These are phyloP conservation scores for Paradoxurus hermaphroditus DNA, from an alignment of 2,113 vertebrate genomes.

Conservation along the genomic window DNA sequence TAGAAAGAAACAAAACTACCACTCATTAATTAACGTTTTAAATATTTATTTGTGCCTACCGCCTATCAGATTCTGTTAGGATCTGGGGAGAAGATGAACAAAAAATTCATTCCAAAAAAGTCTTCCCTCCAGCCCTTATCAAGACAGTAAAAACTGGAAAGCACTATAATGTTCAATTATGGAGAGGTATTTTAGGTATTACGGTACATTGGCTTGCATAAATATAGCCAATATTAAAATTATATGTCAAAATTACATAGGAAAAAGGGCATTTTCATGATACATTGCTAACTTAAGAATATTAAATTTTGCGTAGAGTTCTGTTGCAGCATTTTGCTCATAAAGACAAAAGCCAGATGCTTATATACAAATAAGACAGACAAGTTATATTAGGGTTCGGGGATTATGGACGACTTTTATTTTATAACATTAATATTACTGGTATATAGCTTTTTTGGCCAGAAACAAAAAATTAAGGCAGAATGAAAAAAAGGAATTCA, in stretches of 20 bases:
- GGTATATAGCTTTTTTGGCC: neutral
- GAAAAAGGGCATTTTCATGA: neutral
- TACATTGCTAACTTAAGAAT: neutral
- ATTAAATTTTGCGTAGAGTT: neutral
- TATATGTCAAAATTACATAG: neutral
- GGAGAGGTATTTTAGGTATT: neutral
- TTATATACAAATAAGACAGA: neutral
- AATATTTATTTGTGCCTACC: neutral
- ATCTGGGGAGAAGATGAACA: neutral
- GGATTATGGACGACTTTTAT: constrained; percentile 19
- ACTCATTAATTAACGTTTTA: neutral
- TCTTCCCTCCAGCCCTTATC: neutral
- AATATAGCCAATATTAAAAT: neutral
- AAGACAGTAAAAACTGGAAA: neutral
- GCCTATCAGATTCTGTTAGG: neutral
- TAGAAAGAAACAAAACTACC: neutral
- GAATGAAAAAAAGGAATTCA: neutral
- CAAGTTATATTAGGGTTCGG: neutral
- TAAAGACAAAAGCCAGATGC: neutral
- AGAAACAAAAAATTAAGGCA: neutral
- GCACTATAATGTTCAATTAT: neutral
- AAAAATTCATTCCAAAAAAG: neutral
- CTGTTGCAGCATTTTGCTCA: neutral
- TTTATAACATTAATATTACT: constrained; percentile 8
- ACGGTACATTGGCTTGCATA: neutral